Evolutionary conservation across 1,140 invertebrate genomes (phyloP).

Genomic region (Oreohelix idahoensis): DNA sequence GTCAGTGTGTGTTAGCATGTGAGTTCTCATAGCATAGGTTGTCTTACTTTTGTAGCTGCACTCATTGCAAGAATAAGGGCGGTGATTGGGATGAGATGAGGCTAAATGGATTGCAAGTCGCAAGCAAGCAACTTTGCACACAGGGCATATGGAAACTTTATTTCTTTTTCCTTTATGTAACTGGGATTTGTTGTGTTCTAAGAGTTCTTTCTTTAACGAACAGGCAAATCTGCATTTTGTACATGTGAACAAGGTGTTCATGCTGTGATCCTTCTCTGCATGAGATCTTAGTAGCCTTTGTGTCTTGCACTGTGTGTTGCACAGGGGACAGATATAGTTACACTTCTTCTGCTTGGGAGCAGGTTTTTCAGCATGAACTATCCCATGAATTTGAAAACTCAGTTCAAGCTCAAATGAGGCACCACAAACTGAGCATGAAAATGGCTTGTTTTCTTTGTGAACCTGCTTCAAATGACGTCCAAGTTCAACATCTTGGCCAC

Average conservation of each 20-base stretch:
- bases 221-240: conserved; percentile 14
- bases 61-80: conserved; percentile 12
- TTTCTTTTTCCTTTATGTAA: not conserved
- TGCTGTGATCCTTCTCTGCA: not conserved
- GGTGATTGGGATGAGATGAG: conserved; percentile 2
- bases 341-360: not conserved
- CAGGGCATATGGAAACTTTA: conserved; percentile 23
- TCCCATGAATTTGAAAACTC: conserved; percentile 20
- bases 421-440: conserved; percentile 20
- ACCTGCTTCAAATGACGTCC: conserved; percentile 18
- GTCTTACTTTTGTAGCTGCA: conserved; percentile 22
- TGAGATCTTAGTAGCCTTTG: not conserved
- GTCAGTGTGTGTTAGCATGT: conserved; percentile 18
- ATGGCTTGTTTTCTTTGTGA: conserved; percentile 19
- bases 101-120: conserved; percentile 3
- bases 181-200: conserved; percentile 5
- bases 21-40: not conserved
- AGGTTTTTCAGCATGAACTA: not conserved
- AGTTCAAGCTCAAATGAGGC: conserved; percentile 11
- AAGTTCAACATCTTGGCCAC: conserved; percentile 13
- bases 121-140: conserved; percentile 8
- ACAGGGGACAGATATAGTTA: conserved; percentile 1
- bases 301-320: not conserved
- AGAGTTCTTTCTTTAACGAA: not conserved
- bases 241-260: not conserved